Base-by-base conservation (phyloP, 2,797 vertebrate genomes). In the Chanos chanos region DNA sequence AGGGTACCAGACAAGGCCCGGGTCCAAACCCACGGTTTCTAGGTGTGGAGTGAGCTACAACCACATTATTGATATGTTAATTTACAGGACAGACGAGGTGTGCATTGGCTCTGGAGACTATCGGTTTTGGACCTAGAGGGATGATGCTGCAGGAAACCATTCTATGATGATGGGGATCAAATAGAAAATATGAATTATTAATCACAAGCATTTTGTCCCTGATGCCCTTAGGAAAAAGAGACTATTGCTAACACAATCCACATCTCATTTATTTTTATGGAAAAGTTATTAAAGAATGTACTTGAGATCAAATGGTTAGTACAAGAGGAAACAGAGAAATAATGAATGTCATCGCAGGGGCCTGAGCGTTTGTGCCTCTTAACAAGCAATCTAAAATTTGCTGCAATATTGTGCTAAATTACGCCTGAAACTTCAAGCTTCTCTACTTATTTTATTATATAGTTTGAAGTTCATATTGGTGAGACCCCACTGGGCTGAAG, bases 141-240 rank as follows among this genome's bases (percentile, higher is more conserved):
- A 77, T 75, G 66, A 78, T 74, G 68, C 79, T 70, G 50, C 68
- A 71, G 68, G 75, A 86, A 85, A 79, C 66, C 40, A 77, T 83
- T 86, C 74, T 77, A 66, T 83, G 77, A 78, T 77, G 82, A 85
- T 77, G 68, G 70, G 80, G 76, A 87, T 89, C 85, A 89, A 87
- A 82, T 76, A 75, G 75, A 86, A 82, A 70, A 78, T 74, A 85
- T 87, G 80, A 87, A 89, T 87, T 85, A 88, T 88, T 89, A 88
- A 88, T 86, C 77, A 57, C 12, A 28, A 75, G 76, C 74, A 71
- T 79, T 86, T 86, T 86, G 77, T 86, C 71, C 76, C 71, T 8
- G 54, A 71, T 84, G 75, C 81, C 85, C 73, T 0, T 61, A 74
- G 76, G 83, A 78, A 72, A 79, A 64, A 62, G 53, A 64, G 18